phyloP scores from a whole-genome alignment of 2,888 invertebrate species.

The Drosophila helvetica region DNA sequence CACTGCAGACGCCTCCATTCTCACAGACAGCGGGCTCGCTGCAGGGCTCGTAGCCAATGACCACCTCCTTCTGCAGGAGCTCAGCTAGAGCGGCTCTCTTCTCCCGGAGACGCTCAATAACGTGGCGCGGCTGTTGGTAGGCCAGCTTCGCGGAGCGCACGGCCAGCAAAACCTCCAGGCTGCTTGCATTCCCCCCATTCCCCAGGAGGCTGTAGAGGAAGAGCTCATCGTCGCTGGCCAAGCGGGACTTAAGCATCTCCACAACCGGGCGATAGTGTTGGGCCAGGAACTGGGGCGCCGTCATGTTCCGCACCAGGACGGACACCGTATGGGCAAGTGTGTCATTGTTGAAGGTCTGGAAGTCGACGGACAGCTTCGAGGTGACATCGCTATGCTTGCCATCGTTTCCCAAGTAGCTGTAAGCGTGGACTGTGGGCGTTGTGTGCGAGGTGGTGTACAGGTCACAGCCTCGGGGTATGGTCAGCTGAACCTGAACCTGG shows the following conservation, averaged over 20 bases:
- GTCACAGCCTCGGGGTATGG: constrained; percentile 91
- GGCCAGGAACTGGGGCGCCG: constrained; percentile 90
- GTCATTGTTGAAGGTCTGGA: constrained; percentile 90
- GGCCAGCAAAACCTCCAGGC: constrained; percentile 88
- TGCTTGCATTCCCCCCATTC: constrained; percentile 76
- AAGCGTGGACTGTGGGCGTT: constrained; percentile 89
- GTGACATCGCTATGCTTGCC: constrained; percentile 93
- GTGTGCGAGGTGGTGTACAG: constrained; percentile 89
- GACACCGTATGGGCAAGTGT: constrained; percentile 94
- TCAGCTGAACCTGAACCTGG: constrained; percentile 85
- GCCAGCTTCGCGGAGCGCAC: constrained; percentile 85
- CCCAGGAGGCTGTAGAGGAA: constrained; percentile 89
- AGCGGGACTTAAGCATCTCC: constrained; percentile 87
- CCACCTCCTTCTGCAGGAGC: constrained; percentile 86
- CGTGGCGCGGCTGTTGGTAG: constrained; percentile 87
- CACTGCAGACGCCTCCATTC: constrained; percentile 91
- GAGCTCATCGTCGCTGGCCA: constrained; percentile 87
- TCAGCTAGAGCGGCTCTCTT: constrained; percentile 88
- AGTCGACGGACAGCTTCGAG: constrained; percentile 94
- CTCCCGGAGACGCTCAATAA: constrained; percentile 87
- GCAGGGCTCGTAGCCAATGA: constrained; percentile 92
- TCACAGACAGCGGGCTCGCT: constrained; percentile 88
- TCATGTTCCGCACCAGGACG: constrained; percentile 89
- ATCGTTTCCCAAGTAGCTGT: constrained; percentile 94
- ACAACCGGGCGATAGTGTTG: constrained; percentile 90